A percentile compares a stretch with the other conserved stretches of the same genome.
phyloP scores from a whole-genome alignment of 2,797 vertebrate species.

The Mormyrops boulengeri region DNA sequence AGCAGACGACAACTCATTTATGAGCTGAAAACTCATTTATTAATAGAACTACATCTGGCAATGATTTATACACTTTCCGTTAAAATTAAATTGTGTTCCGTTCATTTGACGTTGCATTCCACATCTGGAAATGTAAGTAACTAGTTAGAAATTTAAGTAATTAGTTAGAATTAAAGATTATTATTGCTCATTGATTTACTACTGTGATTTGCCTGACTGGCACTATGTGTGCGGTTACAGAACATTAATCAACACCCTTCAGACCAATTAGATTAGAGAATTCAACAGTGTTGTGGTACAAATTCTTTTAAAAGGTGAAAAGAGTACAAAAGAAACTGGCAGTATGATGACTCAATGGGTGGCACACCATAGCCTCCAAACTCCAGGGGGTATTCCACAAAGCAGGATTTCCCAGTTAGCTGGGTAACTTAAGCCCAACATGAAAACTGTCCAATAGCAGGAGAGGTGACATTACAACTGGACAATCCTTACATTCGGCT shows the following conservation, averaged over 20 bases:
- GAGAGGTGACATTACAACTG: neutral
- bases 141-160: neutral
- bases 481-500: neutral
- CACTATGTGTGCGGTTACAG: neutral
- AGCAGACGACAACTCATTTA: neutral
- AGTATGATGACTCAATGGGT: neutral
- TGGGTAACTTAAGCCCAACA: neutral
- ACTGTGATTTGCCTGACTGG: neutral
- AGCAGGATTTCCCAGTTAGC: neutral
- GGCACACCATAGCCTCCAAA: neutral
- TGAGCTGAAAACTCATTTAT: neutral
- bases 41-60: neutral
- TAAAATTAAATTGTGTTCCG: neutral
- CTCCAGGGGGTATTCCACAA: neutral
- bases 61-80: neutral
- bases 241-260: neutral
- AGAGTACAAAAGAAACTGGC: neutral
- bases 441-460: neutral
- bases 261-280: neutral
- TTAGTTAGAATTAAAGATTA: neutral
- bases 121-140: neutral
- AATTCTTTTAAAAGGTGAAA: neutral
- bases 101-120: neutral
- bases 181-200: neutral
- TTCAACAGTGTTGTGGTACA: neutral